phyloP scores from a whole-genome alignment of 2,113 vertebrate species.

The Mesembrinibis cayennensis region DNA sequence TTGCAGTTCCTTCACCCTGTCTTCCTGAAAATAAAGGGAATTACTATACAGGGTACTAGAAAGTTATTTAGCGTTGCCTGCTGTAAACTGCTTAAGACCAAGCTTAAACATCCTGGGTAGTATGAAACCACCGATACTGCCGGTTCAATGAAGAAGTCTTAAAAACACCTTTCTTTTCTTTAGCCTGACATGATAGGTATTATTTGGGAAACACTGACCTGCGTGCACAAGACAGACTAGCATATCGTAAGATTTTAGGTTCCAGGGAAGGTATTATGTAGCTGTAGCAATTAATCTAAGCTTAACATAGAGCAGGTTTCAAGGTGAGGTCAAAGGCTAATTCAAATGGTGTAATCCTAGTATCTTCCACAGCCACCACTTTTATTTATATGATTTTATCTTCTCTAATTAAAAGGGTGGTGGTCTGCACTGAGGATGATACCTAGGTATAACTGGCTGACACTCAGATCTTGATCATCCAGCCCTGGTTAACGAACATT shows the following conservation, averaged over 20 bases:
- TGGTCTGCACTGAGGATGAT: neutral
- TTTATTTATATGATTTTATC: conserved; percentile 6
- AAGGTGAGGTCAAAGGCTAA: neutral
- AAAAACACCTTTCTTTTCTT: neutral
- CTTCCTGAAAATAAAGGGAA: neutral
- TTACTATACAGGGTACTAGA: neutral
- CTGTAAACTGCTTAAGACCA: neutral
- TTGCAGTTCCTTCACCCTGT: neutral
- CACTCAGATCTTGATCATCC: conserved; percentile 30
- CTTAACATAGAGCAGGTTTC: neutral
- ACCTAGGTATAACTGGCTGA: conserved; percentile 25
- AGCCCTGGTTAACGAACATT: conserved; percentile 59
- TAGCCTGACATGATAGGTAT: neutral
- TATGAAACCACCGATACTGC: neutral
- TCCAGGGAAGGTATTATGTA: neutral
- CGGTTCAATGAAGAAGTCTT: neutral
- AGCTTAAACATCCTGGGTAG: neutral
- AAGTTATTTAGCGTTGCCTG: neutral
- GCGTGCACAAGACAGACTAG: neutral
- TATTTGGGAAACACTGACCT: neutral
- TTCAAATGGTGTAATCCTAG: neutral
- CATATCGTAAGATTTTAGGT: neutral
- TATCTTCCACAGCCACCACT: neutral
- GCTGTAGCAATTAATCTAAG: neutral
- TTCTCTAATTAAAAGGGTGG: conserved; percentile 45